A percentile compares a stretch with the other conserved stretches of the same genome.
phyloP scores from a whole-genome alignment of 2,113 vertebrate genomes.

The Talpa occidentalis region DNA sequence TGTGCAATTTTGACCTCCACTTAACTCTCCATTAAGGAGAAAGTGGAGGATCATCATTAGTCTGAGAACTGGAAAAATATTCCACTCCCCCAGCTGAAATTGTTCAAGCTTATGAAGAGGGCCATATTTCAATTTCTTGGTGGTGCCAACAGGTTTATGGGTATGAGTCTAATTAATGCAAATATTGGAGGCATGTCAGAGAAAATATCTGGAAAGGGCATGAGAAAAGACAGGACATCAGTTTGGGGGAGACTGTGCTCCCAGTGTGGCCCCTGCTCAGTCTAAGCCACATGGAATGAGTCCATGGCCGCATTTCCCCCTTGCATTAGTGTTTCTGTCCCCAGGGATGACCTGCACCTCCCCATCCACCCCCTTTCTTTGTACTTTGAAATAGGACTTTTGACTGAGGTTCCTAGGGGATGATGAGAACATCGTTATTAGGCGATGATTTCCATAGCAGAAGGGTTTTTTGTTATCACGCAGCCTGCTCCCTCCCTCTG shows the following conservation, averaged over 20 bases:
- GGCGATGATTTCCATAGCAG: neutral
- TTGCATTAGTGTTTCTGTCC: neutral
- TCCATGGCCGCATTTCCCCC: neutral
- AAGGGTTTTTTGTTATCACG: slow-evolving; percentile 8
- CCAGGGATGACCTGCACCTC: neutral
- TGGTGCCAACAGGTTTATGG: neutral
- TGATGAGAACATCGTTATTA: neutral
- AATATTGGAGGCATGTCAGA: neutral
- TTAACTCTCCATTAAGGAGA: neutral
- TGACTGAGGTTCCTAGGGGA: neutral
- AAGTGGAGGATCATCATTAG: neutral
- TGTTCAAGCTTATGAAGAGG: neutral
- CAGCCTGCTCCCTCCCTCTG: neutral
- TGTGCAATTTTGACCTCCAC: neutral
- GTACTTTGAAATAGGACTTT: slow-evolving; percentile 14
- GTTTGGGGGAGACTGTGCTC: neutral
- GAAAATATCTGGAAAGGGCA: neutral
- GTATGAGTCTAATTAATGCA: slow-evolving; percentile 4
- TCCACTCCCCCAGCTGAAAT: neutral
- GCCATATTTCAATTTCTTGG: slow-evolving; percentile 4
- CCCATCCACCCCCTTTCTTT: neutral
- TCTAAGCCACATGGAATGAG: neutral
- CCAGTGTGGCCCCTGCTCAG: neutral
- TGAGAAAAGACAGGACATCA: neutral
- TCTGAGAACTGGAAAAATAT: neutral